phyloP scores from a whole-genome alignment of 2,888 invertebrate species.

The Peribatodes rhomboidaria region DNA sequence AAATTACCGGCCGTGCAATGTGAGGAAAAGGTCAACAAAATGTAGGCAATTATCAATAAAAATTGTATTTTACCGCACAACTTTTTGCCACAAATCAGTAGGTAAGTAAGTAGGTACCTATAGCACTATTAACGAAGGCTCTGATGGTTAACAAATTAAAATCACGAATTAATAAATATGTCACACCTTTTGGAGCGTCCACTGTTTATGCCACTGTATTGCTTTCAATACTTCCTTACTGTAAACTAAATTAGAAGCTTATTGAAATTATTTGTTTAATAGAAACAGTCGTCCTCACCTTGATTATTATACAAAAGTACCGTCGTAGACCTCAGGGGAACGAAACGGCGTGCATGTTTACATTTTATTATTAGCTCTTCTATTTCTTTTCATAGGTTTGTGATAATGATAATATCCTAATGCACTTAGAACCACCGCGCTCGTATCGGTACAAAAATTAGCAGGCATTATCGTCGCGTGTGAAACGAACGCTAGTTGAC shows the following conservation, averaged over 20 bases:
- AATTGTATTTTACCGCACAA: not conserved
- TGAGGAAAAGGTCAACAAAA: not conserved
- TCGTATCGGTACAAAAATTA: conserved; percentile 29
- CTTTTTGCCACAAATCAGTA: not conserved
- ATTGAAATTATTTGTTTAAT: too few relatives aligned
- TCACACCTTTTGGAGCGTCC: too few relatives aligned
- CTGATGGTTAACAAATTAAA: too few relatives aligned
- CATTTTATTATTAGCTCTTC: not conserved
- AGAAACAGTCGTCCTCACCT: too few relatives aligned
- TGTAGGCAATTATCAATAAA: not conserved
- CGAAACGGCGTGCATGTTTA: not conserved
- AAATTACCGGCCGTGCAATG: not conserved
- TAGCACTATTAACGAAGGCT: not conserved
- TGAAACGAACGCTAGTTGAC: conserved; percentile 26
- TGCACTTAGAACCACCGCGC: conserved; percentile 25
- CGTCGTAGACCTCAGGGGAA: not conserved
- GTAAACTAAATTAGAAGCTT: too few relatives aligned
- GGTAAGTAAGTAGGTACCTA: not conserved
- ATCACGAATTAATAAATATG: too few relatives aligned
- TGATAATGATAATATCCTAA: conserved; percentile 2
- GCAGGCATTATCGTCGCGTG: conserved; percentile 40
- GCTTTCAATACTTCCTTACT: too few relatives aligned
- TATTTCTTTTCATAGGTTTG: not conserved
- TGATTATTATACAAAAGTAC: too few relatives aligned
- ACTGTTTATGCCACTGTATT: too few relatives aligned